Percentiles rank a stretch among this genome's conserved stretches.
Evolutionary conservation across 2,113 vertebrate species (phyloP).

Genomic region (Nansenia antarctica): DNA sequence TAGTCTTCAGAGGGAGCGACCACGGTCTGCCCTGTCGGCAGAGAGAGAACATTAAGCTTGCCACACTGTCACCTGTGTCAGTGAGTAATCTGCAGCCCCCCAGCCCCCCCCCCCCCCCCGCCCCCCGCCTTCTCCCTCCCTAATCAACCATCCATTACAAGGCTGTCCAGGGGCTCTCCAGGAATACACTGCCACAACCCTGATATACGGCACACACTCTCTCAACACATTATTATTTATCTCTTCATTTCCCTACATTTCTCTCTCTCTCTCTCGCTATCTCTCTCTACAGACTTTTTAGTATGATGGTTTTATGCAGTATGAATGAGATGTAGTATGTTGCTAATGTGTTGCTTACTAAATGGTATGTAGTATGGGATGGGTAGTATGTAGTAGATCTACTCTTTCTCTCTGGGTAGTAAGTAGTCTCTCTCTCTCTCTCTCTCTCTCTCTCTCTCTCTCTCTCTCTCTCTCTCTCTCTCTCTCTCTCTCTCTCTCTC

Average conservation of each 20-base stretch:
- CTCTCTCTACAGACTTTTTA: no score
- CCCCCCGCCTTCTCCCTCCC: constrained; percentile 16
- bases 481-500: background rate
- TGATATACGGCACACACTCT: constrained; percentile 17
- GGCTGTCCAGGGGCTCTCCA: constrained; percentile 37
- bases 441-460: background rate
- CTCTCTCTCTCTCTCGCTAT: background rate
- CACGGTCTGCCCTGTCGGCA: background rate
- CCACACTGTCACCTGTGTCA: constrained; percentile 38
- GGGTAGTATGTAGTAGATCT: no score
- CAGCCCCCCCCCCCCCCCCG: background rate
- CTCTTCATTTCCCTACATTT: background rate
- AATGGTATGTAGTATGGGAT: no score
- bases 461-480: background rate
- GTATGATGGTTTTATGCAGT: no score
- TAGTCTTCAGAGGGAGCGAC: background rate
- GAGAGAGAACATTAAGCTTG: background rate
- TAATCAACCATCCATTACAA: constrained; percentile 46
- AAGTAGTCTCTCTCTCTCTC: constrained; percentile 12
- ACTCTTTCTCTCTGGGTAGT: no score
- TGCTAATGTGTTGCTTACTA: no score
- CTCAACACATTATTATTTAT: constrained; percentile 4
- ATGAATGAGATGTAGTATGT: no score
- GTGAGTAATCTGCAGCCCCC: constrained; percentile 41
- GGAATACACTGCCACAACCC: constrained; percentile 26